These are phyloP conservation scores for Tryphoninae sp. DNA, from an alignment of 2,888 invertebrate genomes.

Conservation along the genomic window DNA sequence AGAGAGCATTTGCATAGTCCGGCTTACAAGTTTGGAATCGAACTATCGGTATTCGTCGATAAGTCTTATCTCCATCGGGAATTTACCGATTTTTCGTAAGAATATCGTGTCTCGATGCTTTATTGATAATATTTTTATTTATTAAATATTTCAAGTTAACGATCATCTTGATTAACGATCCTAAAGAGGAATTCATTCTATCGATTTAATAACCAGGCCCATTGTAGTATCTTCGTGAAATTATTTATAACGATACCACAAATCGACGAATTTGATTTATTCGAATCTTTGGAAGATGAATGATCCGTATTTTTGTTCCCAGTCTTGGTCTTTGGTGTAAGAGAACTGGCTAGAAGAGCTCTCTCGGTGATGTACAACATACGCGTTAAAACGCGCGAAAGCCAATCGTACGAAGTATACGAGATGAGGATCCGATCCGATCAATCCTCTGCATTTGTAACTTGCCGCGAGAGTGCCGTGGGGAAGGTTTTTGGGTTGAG, in stretches of 20 bases:
- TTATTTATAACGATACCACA: neutral
- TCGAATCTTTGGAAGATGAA: slow-evolving; percentile 45
- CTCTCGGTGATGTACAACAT: slow-evolving; percentile 53
- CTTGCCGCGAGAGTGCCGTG: slow-evolving; percentile 52
- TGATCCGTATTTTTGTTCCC: slow-evolving; percentile 20
- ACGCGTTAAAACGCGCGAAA: slow-evolving; percentile 61
- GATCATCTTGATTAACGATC: too few species aligned
- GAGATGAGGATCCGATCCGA: slow-evolving; percentile 62
- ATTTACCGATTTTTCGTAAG: neutral
- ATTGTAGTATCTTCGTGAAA: too few species aligned
- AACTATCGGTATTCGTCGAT: neutral
- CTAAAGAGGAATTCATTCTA: too few species aligned
- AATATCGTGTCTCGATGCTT: neutral
- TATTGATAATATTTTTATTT: neutral
- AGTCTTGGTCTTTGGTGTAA: slow-evolving; percentile 4
- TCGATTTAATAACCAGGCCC: too few species aligned
- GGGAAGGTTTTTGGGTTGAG: slow-evolving; percentile 24
- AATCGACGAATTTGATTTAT: slow-evolving; percentile 32
- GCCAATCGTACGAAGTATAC: slow-evolving; percentile 64
- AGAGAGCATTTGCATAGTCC: slow-evolving; percentile 12
- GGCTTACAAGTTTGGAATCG: neutral
- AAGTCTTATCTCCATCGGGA: neutral
- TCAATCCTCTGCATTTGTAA: slow-evolving; percentile 68
- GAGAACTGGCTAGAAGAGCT: slow-evolving; percentile 13
- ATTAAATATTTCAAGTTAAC: neutral